Evolutionary conservation across 92 coral and sea anemone genomes (phyloP).

Genomic region (Paragorgia papillata): DNA sequence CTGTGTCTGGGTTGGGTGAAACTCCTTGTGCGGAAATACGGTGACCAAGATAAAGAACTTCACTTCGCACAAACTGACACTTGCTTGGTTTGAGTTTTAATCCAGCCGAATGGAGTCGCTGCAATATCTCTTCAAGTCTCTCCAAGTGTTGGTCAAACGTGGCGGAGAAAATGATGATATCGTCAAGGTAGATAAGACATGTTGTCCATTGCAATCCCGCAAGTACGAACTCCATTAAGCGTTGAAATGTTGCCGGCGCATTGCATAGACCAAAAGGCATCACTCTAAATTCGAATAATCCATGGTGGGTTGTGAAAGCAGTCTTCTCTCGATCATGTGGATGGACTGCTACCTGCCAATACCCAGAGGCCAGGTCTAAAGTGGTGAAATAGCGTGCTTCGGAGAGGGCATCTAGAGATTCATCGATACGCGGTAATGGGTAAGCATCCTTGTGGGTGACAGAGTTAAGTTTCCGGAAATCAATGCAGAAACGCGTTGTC

Average conservation of each 20-base stretch:
- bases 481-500: conserved; percentile 24
- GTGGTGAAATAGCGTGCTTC: conserved; percentile 52
- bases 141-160: conserved; percentile 42
- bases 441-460: conserved; percentile 39
- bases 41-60: conserved; percentile 14
- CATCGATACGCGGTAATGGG: conserved; percentile 30
- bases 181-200: conserved; percentile 53
- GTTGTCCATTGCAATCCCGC: conserved; percentile 48
- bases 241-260: conserved; percentile 61
- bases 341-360: conserved; percentile 59
- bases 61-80: conserved; percentile 33
- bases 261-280: conserved; percentile 61
- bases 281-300: conserved; percentile 47
- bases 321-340: conserved; percentile 54
- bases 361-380: conserved; percentile 55
- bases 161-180: conserved; percentile 36
- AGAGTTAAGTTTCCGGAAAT: conserved; percentile 34
- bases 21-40: conserved; percentile 47
- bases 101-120: conserved; percentile 34
- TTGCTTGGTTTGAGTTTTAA: conserved; percentile 39
- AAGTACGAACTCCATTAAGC: conserved; percentile 46
- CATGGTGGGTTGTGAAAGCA: conserved; percentile 60
- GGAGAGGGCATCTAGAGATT: conserved; percentile 45
- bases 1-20: conserved; percentile 50
- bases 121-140: conserved; percentile 46